phyloP scores from a whole-genome alignment of 2,113 vertebrate genomes.

The Nannospalax galili region DNA sequence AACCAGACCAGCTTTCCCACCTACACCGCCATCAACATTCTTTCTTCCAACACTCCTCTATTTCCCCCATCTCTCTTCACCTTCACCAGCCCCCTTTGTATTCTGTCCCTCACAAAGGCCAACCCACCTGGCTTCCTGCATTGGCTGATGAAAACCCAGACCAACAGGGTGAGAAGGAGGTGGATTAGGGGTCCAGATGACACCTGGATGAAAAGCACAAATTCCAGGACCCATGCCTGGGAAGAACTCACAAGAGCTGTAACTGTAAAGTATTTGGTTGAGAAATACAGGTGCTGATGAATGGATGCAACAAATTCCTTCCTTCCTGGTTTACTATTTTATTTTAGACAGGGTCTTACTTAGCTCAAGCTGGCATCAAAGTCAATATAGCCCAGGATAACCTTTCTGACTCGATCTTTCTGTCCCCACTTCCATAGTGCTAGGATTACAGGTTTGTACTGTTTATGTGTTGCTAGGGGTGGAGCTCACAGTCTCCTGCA shows the following conservation, averaged over 20 bases:
- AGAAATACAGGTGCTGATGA: background rate
- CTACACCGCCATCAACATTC: slow-evolving; percentile 41
- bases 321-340: background rate
- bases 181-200: background rate
- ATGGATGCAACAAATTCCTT: background rate
- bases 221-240: background rate
- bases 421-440: background rate
- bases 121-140: background rate
- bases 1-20: slow-evolving; percentile 65
- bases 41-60: background rate
- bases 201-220: background rate
- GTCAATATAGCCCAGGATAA: background rate
- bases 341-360: background rate
- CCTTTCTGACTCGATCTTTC: too few relatives aligned
- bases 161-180: background rate
- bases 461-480: too few relatives aligned
- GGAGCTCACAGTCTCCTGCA: too few relatives aligned
- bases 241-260: background rate
- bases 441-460: too few relatives aligned
- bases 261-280: background rate
- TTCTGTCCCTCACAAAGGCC: background rate
- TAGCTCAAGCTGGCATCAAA: background rate
- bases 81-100: rapidly evolving
- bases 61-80: background rate
- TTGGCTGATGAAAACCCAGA: background rate